phyloP scores from a whole-genome alignment of 2,888 invertebrate species.

The Galerucella nymphaeae region DNA sequence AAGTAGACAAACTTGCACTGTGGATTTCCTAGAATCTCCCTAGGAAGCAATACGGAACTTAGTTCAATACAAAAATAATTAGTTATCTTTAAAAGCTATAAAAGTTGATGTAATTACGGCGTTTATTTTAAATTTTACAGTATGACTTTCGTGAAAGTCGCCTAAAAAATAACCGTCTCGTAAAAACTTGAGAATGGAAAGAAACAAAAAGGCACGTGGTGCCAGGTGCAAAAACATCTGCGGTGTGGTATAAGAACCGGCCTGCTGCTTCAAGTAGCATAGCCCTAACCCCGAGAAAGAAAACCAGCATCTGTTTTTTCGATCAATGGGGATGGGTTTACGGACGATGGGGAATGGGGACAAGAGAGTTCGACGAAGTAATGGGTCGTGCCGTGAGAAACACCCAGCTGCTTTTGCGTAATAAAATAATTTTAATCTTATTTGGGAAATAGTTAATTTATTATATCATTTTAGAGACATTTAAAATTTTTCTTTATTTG shows the following conservation, averaged over 20 bases:
- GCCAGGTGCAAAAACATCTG: constrained; percentile 37
- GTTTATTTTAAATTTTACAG: background rate
- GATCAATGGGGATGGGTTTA: constrained; percentile 13
- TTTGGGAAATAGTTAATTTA: background rate
- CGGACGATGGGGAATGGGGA: constrained; percentile 15
- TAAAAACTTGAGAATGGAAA: constrained; percentile 8
- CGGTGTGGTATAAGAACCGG: constrained; percentile 20
- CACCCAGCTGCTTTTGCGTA: constrained; percentile 31
- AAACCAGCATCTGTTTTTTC: constrained; percentile 21
- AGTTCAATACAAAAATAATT: too few relatives aligned
- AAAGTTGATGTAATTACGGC: too few relatives aligned
- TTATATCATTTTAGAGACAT: too few relatives aligned
- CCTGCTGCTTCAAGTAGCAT: constrained; percentile 6
- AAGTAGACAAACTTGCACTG: too few relatives aligned
- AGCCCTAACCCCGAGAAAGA: constrained; percentile 24
- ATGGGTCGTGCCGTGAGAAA: constrained; percentile 11
- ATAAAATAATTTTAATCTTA: constrained; percentile 19
- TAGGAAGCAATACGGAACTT: too few relatives aligned
- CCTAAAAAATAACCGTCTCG: background rate
- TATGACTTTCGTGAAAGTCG: background rate
- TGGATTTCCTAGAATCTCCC: too few relatives aligned
- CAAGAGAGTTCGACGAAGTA: constrained; percentile 8
- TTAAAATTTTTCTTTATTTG: too few relatives aligned
- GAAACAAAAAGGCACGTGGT: constrained; percentile 26
- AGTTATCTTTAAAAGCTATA: too few relatives aligned